Evolutionary conservation across 1,140 invertebrate species (phyloP), one percentile per base, ranked within the genome.

Genomic region (Zelostemma sp.): DNA sequence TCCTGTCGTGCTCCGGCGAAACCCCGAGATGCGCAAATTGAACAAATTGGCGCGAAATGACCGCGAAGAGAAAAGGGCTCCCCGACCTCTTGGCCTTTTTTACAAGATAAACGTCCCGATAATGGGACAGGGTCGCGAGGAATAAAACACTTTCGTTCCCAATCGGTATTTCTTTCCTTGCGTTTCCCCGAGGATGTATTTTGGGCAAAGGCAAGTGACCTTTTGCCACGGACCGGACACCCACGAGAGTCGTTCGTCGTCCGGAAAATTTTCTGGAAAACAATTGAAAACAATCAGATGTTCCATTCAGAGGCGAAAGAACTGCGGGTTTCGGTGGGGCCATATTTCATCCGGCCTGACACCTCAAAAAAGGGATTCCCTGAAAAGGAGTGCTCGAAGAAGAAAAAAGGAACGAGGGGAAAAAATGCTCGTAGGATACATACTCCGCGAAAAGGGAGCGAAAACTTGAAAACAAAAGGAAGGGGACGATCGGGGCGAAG

Each of bases 301-400:
- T 19, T 46, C 11, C 16, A 12, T 46, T 46, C 12, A 3, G 1
- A n/a, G 11, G 43, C 17, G 9, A 46, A 46, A 19, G 45, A 68
- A 49, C 48, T 28, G 61, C 15, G 50, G 40, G 28, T 59, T 72
- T 51, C 58, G 14, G 18, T 11, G 47, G 35, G 67, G 50, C 41
- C 25, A 68, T 73, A 75, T 61, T 73, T 75, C 55, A 74, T 62
- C 46, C 33, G 57, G 60, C 43, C 45, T 28, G 47, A 64, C 53
- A 57, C 46, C 40, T 41, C 15, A 40, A 31, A 47, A 54, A 48
- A 41, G 47, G 16, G 50, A 51, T 41, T 46, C 21, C 33, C 25
- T 41, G 21, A 49, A 59, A 38, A 59, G 19, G 11, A 38, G 45
- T 19, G 31, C 11, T 19, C 19, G 14, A 45, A 28, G 50, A 25